phyloP scores from a whole-genome alignment of 2,113 vertebrate genomes.

The Salvator merianae region DNA sequence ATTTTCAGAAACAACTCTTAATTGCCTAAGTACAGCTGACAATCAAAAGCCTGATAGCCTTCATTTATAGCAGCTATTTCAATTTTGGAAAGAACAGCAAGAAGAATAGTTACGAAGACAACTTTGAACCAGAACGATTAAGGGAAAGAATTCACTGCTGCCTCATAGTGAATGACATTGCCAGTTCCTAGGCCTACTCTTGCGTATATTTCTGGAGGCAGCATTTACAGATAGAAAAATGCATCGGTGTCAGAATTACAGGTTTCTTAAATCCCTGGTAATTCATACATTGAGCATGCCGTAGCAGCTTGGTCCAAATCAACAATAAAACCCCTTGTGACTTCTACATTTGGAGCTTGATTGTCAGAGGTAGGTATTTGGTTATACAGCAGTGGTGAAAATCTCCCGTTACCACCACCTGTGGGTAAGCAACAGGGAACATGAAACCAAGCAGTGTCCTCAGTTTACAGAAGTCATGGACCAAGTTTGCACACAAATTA shows the following conservation, averaged over 20 bases:
- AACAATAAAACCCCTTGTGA: constrained; percentile 22
- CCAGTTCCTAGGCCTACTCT: neutral
- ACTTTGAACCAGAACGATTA: too few relatives aligned
- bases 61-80: neutral
- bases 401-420: neutral
- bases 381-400: neutral
- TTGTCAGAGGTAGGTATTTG: constrained; percentile 26
- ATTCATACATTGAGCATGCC: constrained; percentile 25
- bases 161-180: neutral
- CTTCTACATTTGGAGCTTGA: neutral
- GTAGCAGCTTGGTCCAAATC: neutral
- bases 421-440: neutral
- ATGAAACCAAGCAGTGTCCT: neutral
- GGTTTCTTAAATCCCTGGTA: constrained; percentile 2
- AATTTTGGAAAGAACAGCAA: neutral
- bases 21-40: neutral
- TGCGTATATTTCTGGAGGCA: neutral
- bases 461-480: neutral
- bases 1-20: neutral
- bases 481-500: constrained; percentile 8
- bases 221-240: constrained; percentile 25
- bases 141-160: neutral
- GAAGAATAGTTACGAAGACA: neutral
- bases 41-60: neutral
- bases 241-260: neutral